These are phyloP conservation scores for Cosmopolites sordidus DNA, from an alignment of 2,888 invertebrate genomes.

Conservation along the genomic window DNA sequence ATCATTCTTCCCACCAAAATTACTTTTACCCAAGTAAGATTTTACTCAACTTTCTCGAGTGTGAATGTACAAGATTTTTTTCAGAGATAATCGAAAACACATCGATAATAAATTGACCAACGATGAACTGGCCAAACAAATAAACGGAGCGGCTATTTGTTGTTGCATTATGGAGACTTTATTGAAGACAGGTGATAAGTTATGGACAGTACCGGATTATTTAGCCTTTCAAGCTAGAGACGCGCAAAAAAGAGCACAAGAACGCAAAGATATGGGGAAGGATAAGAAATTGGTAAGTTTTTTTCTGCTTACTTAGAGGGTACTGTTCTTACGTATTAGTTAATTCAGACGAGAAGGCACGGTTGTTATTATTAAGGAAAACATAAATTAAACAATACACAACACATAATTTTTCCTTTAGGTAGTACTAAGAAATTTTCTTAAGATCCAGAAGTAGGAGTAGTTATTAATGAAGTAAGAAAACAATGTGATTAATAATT, in stretches of 20 bases:
- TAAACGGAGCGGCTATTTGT: slow-evolving; percentile 82
- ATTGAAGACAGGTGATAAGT: slow-evolving; percentile 69
- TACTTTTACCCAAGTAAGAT: slow-evolving; percentile 43
- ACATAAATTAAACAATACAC: no score
- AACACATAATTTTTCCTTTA: no score
- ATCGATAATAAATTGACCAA: slow-evolving; percentile 36
- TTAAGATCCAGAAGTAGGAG: no score
- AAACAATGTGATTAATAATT: no score
- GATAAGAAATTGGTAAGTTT: slow-evolving; percentile 43
- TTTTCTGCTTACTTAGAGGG: no score
- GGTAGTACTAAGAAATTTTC: no score
- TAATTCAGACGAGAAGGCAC: no score
- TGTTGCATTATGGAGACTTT: slow-evolving; percentile 81
- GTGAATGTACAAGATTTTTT: slow-evolving; percentile 8
- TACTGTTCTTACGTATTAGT: no score
- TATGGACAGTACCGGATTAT: slow-evolving; percentile 77
- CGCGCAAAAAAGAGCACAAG: slow-evolving; percentile 41
- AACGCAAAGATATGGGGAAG: slow-evolving; percentile 40
- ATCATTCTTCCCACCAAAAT: slow-evolving; percentile 78
- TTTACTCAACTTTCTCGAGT: no score
- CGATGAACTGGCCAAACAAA: slow-evolving; percentile 52
- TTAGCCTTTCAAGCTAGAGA: slow-evolving; percentile 61
- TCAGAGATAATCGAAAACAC: slow-evolving; percentile 36
- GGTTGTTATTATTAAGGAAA: no score
- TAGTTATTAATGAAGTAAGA: no score